Conservation (phyloP, 2,888 invertebrate genomes). For the Platycheirus rosarum region DNA sequence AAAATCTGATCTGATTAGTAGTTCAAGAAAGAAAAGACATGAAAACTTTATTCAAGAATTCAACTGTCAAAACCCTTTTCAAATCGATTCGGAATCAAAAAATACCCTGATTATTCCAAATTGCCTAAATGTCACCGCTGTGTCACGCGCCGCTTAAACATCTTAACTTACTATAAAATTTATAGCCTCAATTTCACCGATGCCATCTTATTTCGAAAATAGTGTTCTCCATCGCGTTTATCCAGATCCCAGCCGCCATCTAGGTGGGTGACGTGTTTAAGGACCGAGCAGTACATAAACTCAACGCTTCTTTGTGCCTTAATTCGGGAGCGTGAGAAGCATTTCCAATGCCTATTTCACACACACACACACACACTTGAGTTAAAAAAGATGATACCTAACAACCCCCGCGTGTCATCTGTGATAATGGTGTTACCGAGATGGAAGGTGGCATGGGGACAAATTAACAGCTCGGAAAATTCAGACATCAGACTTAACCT, state of each 20-base stretch:
- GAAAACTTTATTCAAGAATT: background rate
- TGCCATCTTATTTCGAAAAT: constrained; percentile 9
- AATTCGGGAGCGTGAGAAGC: constrained; percentile 41
- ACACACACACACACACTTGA: background rate
- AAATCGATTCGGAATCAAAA: constrained; percentile 8
- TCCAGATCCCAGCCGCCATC: background rate
- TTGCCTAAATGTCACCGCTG: constrained; percentile 10
- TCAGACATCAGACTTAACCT: constrained; percentile 29
- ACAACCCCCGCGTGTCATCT: background rate
- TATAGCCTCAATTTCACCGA: constrained; percentile 34
- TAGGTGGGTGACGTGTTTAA: constrained; percentile 3
- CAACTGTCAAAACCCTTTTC: background rate
- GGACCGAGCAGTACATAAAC: constrained; percentile 4
- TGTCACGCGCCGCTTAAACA: constrained; percentile 1
- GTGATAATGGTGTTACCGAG: constrained; percentile 22
- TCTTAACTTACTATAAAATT: constrained; percentile 28
- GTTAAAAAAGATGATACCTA: constrained; percentile 12
- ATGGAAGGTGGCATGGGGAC: constrained; percentile 1
- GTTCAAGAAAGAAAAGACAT: no score
- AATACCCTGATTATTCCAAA: constrained; percentile 1
- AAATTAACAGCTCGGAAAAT: constrained; percentile 52
- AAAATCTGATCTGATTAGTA: no score
- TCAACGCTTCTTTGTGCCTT: constrained; percentile 26
- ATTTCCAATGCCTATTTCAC: constrained; percentile 35
- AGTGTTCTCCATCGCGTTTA: background rate